These are phyloP conservation scores for Merops nubicus DNA, from an alignment of 2,113 vertebrate genomes.

Conservation along the genomic window DNA sequence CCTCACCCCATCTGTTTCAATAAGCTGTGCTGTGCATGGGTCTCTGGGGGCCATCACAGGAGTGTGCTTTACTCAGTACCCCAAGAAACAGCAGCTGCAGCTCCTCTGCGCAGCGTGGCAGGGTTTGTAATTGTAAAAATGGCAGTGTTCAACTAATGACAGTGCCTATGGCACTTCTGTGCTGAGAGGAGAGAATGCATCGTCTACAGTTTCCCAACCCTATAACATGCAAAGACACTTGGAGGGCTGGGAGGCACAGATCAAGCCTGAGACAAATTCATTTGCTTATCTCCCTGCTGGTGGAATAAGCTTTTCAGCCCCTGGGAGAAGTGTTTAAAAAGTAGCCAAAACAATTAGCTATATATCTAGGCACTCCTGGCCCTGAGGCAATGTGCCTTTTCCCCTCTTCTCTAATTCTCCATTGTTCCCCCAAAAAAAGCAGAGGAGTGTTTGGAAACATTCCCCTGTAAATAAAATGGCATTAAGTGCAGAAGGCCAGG, in stretches of 20 bases:
- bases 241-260: background rate
- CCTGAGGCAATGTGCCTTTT: background rate
- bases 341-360: slow-evolving; percentile 20
- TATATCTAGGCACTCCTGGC: background rate
- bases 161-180: background rate
- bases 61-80: background rate
- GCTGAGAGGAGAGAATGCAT: background rate
- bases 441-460: background rate
- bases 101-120: background rate
- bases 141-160: background rate
- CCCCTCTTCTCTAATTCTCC: background rate
- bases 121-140: slow-evolving; percentile 25
- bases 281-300: background rate
- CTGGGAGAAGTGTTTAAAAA: background rate
- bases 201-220: background rate
- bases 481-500: background rate
- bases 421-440: background rate
- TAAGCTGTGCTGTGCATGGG: background rate
- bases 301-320: background rate
- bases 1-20: slow-evolving; percentile 25
- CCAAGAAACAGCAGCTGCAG: background rate
- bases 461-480: background rate
- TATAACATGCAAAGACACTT: background rate
- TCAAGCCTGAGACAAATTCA: slow-evolving; percentile 1
- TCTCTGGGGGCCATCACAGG: background rate